phyloP scores from a whole-genome alignment of 2,888 invertebrate genomes.

The Drosophila silvestris region DNA sequence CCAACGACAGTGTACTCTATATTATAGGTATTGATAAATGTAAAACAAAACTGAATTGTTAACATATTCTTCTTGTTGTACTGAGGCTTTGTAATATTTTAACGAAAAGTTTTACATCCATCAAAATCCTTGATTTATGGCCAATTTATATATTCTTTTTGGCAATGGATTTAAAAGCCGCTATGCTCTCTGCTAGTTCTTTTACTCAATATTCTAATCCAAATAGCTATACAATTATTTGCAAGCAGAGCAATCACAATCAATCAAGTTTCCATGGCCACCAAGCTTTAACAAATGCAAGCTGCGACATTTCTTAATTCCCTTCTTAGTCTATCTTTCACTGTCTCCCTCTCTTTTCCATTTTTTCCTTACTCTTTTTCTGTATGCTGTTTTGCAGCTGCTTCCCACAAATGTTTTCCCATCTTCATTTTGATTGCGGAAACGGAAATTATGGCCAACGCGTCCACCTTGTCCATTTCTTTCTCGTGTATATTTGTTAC shows the following conservation, averaged over 20 bases:
- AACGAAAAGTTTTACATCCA: background rate
- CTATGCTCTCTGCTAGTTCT: background rate
- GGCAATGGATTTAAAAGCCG: background rate
- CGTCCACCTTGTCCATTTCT: slow-evolving; percentile 18
- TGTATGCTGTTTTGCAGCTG: slow-evolving; percentile 17
- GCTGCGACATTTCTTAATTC: slow-evolving; percentile 22
- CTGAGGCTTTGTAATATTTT: background rate
- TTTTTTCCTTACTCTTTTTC: background rate
- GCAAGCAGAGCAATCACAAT: slow-evolving; percentile 33
- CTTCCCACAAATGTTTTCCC: slow-evolving; percentile 36
- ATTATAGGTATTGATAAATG: background rate
- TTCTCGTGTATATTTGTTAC: slow-evolving; percentile 10
- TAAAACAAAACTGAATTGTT: background rate
- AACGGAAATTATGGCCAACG: slow-evolving; percentile 66
- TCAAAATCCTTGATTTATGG: background rate
- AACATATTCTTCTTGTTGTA: background rate
- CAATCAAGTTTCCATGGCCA: slow-evolving; percentile 22
- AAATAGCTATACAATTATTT: slow-evolving; percentile 17
- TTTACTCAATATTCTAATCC: slow-evolving; percentile 9
- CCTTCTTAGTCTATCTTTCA: background rate
- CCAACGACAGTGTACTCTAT: background rate
- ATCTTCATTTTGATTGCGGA: slow-evolving; percentile 66
- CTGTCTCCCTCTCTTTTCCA: background rate
- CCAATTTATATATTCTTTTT: background rate
- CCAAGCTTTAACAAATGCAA: slow-evolving; percentile 13